phyloP scores from a whole-genome alignment of 2,113 vertebrate species.

The Oostethus manadensis region DNA sequence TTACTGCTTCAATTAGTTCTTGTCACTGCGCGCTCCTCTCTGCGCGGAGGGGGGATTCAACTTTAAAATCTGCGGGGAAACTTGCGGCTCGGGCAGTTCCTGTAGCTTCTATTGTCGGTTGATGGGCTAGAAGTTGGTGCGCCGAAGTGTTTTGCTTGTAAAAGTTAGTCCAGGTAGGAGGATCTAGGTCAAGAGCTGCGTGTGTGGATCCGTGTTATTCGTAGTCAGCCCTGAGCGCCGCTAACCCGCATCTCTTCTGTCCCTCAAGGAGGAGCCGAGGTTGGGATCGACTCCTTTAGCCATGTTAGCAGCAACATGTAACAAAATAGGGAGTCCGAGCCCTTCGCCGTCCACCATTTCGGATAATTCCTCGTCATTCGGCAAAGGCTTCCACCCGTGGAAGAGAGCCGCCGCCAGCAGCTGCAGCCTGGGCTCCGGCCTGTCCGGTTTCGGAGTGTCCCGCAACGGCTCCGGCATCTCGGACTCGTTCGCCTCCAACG shows the following conservation, averaged over 20 bases:
- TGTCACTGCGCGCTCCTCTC: conserved; percentile 72
- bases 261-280: conserved; percentile 91
- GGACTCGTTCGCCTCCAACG: conserved; percentile 85
- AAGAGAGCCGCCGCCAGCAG: conserved; percentile 82
- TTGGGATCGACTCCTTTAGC: conserved; percentile 97
- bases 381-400: conserved; percentile 96
- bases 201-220: background rate
- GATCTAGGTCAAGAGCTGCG: background rate
- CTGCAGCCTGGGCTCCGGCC: conserved; percentile 85
- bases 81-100: conserved; percentile 79
- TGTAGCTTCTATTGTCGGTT: conserved; percentile 71
- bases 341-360: conserved; percentile 88
- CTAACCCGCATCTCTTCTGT: conserved; percentile 41
- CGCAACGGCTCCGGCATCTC: conserved; percentile 81
- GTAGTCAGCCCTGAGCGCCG: background rate
- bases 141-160: conserved; percentile 68
- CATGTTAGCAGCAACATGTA: conserved; percentile 97
- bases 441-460: conserved; percentile 80
- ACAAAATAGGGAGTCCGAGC: conserved; percentile 96
- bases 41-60: conserved; percentile 83
- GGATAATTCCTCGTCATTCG: conserved; percentile 87
- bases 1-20: conserved; percentile 98
- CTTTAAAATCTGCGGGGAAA: conserved; percentile 76
- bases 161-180: conserved; percentile 69
- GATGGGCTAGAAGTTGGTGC: conserved; percentile 74